Evolutionary conservation across 2,113 vertebrate genomes (phyloP), one percentile per base, ranked within the genome.

Genomic region (Recurvirostra avosetta): DNA sequence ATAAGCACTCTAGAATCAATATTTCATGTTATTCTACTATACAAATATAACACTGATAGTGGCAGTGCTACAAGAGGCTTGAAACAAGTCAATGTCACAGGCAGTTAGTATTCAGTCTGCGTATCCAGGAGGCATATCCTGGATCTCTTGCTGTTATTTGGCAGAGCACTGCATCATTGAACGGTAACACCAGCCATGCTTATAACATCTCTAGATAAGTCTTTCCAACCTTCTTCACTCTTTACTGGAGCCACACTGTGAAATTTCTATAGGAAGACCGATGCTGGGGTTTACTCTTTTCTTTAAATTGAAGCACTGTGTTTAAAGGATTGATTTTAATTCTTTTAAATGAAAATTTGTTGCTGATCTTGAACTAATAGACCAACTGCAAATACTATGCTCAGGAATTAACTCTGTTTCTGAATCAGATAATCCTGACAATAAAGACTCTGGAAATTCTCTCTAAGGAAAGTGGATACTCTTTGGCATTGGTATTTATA

Each of bases 1-100:
- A 95, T 94, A 97, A 95, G 92, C 84, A 70, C 78, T 88, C 77
- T 6, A 58, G 86, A 95, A 96, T 96, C 95, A 90, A 91, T 94
- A 95, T 92, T 92, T 92, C 89, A 45, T 92, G 94, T 96, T 96
- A 89, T 87, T 94, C 88, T 59, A 11, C 81, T 79, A 73, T 76
- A 92, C 94, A 95, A 94, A 95, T 96, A 78, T 75, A 92, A 32
- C 80, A 81, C 43, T 79, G 94, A 81, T 91, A 91, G 91, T 41
- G 34, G 81, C 91, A 75, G 81, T n/a, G 15, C 77, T 78, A 68
- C 76, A 56, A 84, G 83, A 89, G 59, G 76, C 90, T 95, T 78
- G 34, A 72, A 85, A 68, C 3, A 27, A 92, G 80, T 89, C 91
- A 65, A 47, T 88, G 94, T 92, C 52, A 19, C 47, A 59, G 66